These are phyloP conservation scores for Oryzias melastigma DNA, from an alignment of 2,113 vertebrate species.

Conservation along the genomic window DNA sequence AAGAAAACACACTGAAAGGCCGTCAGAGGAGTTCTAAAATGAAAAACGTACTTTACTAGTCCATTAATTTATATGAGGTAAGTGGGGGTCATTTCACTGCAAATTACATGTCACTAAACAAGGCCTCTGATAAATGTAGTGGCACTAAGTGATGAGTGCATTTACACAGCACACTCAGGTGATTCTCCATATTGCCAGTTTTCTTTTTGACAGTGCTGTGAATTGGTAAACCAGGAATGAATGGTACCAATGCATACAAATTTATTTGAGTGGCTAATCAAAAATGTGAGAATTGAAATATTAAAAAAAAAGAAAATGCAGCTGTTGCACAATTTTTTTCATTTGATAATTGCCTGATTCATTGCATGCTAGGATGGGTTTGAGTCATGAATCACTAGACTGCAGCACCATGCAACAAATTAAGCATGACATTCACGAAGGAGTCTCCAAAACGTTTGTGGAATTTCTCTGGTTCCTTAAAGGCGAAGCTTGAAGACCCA, in stretches of 20 bases:
- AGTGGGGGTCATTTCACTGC: slow-evolving; percentile 20
- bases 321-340: too few relatives aligned
- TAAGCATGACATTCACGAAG: too few relatives aligned
- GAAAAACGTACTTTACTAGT: slow-evolving; percentile 5
- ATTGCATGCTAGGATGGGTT: too few relatives aligned
- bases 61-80: slow-evolving; percentile 17
- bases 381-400: too few relatives aligned
- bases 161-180: slow-evolving; percentile 29
- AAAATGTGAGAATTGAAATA: neutral
- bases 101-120: slow-evolving; percentile 50
- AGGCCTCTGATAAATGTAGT: slow-evolving; percentile 38
- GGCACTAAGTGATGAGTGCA: slow-evolving; percentile 45
- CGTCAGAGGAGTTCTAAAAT: slow-evolving; percentile 5
- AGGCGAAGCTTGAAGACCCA: too few relatives aligned
- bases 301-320: neutral
- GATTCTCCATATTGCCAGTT: slow-evolving; percentile 27
- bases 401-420: too few relatives aligned
- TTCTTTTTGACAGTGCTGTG: slow-evolving; percentile 32
- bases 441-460: too few relatives aligned
- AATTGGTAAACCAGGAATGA: slow-evolving; percentile 17
- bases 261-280: slow-evolving; percentile 4
- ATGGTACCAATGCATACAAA: slow-evolving; percentile 4
- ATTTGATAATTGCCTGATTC: too few relatives aligned
- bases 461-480: too few relatives aligned
- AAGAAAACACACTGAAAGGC: neutral